Evolutionary conservation across 2,113 vertebrate genomes (phyloP).

Genomic region (Globicephala melas): DNA sequence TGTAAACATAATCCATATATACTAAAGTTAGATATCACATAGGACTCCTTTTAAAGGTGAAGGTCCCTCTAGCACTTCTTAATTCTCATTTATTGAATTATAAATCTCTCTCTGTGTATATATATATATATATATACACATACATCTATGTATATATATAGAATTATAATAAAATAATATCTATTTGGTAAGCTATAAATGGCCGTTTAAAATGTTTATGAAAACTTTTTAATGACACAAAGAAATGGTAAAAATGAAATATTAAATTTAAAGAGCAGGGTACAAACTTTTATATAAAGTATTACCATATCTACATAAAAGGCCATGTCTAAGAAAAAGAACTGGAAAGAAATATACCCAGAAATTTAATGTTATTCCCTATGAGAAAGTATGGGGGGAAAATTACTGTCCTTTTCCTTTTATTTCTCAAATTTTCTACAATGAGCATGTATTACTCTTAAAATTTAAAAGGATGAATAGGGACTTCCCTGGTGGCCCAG

Average conservation of each 20-base stretch:
- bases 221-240: neutral
- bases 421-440: neutral
- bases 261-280: neutral
- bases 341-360: neutral
- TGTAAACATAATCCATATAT: neutral
- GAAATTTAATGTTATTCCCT: neutral
- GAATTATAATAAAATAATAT: neutral
- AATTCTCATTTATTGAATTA: neutral
- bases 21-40: neutral
- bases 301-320: neutral
- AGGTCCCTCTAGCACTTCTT: neutral
- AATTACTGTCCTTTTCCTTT: neutral
- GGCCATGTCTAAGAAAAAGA: neutral
- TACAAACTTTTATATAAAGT: neutral
- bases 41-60: neutral
- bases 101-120: neutral
- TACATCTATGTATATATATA: neutral
- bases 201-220: neutral
- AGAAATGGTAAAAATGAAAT: constrained; percentile 6
- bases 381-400: neutral
- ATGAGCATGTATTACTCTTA: neutral
- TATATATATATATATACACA: neutral
- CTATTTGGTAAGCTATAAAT: neutral
- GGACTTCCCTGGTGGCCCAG: too few species aligned
- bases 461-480: neutral